Base-by-base conservation (phyloP, 2,113 vertebrate genomes). In the Syrrhaptes paradoxus region DNA sequence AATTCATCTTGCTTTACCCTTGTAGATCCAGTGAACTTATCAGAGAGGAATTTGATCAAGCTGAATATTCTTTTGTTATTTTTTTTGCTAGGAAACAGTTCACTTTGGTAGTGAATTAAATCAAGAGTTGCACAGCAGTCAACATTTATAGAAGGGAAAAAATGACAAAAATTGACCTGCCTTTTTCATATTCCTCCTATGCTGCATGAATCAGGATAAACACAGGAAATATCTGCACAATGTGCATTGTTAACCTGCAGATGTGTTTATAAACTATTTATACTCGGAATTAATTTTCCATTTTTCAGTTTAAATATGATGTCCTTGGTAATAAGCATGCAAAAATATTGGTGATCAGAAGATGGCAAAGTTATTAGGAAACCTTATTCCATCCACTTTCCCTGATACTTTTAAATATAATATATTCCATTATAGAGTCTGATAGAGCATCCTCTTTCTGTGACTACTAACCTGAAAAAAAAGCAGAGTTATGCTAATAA, bases 171-270 rank as follows among this genome's bases (percentile, higher is more conserved):
- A 87, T 58, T 87, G 90, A 93, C 85, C 82, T 76, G 79, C 26
- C 57, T 93, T 89, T 96, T 85, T 86, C 92, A 94, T 91, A 80
- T 74, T 79, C 74, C 82, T 70, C 62, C 77, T 82, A 45, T 68
- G 70, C 67, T 55, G 54, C 41, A 59, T 4, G 73, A 80, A 87
- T 72, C 61, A 48, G 19, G 59, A 95, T 57, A 94, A 70, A 91
- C 90, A 96, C 76, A 97, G 96, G 96, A 97, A 97, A 96, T 63
- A 43, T 34, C 90, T 76, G 36, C 34, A 97, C 95, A 97, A 89
- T 96, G 91, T 68, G 70, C 88, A 87, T 91, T 91, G 93, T 97
- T 90, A 83, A 52, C 48, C 73, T 75, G 80, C 88, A 96, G 92
- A 90, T 92, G 85, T 57, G 55, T 75, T 94, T 70, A 93, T 78